Evolutionary conservation across 2,888 invertebrate genomes (phyloP), one percentile per base, ranked within the genome.

Genomic region (Perizoma affinitatum): DNA sequence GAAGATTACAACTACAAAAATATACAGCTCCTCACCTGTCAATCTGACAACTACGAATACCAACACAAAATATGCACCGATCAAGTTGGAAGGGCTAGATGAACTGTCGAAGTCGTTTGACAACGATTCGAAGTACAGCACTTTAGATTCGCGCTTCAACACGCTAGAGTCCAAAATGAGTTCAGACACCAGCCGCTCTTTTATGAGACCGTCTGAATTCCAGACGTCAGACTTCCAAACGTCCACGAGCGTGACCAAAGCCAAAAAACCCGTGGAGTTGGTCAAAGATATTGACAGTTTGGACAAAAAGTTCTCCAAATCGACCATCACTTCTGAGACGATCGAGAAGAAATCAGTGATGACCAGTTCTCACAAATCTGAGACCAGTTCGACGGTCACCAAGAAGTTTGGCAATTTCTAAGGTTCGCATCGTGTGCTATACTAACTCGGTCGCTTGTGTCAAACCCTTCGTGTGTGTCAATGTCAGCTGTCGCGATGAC

Each of bases 321-420:
- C 95, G 68, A 95, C 95, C 0, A 93, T 94, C n/a, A 94, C 94
- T 0, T 95, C 95, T 49, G 95, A 95, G 67, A 94, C 94, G 0
- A 94, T 95, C 11, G 95, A 95, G 68, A 93, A 94, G 78, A 95
- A 95, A 74, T 95, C 95, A 0, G 93, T 95, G 0, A 95, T 95
- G 76, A 95, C 94, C 65, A 94, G 94, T 50, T 94, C 93, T 2
- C 94, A 93, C 59, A 94, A 93, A 63, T 93, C 93, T 0, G 94
- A 94, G 64, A 88, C 90, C 9, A 93, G 93, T 49, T 93, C 93
- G 0, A 93, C 93, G 0, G 91, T 93, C 47, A 93, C 93, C n/a
- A 93, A 93, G 82, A 93, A 93, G 65, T 93, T 93, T 55, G 93
- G 92, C 63, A 93, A 93, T 68, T 88, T 87, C 63, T 91, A 80